phyloP scores from a whole-genome alignment of 2,797 vertebrate genomes.

The Fringilla coelebs region DNA sequence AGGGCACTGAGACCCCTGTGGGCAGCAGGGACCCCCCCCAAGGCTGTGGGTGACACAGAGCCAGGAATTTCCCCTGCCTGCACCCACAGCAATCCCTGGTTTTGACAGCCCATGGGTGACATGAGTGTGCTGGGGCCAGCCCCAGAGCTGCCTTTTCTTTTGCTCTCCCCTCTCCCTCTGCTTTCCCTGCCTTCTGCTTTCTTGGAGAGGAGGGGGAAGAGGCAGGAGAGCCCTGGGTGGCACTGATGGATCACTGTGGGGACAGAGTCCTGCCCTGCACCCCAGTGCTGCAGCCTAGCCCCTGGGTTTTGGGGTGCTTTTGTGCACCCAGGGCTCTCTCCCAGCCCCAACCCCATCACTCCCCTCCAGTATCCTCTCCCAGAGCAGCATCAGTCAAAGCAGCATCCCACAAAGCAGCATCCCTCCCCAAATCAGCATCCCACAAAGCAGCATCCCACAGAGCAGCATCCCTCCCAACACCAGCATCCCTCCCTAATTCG shows the following conservation, averaged over 20 bases:
- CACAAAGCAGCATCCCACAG: neutral
- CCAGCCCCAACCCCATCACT: too few relatives aligned
- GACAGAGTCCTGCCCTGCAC: neutral
- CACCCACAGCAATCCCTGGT: neutral
- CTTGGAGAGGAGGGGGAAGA: neutral
- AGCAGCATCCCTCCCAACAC: neutral
- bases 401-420: neutral
- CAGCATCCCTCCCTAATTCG: neutral
- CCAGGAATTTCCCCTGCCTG: neutral
- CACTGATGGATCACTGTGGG: fast-evolving
- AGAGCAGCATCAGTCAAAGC: too few relatives aligned
- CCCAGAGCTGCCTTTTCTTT: neutral
- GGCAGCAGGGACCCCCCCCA: neutral
- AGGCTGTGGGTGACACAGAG: fast-evolving
- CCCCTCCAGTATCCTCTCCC: too few relatives aligned
- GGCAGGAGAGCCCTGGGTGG: fast-evolving
- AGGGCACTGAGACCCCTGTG: neutral
- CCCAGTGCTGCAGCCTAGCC: too few relatives aligned
- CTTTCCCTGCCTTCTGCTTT: neutral
- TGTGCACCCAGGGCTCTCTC: too few relatives aligned
- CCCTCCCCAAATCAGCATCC: too few relatives aligned
- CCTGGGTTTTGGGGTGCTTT: too few relatives aligned
- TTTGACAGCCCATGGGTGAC: neutral
- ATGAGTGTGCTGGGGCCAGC: fast-evolving
- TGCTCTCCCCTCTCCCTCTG: fast-evolving